Base-by-base conservation (phyloP, 92 coral and sea anemone species). In the Zoanthus gigantus region DNA sequence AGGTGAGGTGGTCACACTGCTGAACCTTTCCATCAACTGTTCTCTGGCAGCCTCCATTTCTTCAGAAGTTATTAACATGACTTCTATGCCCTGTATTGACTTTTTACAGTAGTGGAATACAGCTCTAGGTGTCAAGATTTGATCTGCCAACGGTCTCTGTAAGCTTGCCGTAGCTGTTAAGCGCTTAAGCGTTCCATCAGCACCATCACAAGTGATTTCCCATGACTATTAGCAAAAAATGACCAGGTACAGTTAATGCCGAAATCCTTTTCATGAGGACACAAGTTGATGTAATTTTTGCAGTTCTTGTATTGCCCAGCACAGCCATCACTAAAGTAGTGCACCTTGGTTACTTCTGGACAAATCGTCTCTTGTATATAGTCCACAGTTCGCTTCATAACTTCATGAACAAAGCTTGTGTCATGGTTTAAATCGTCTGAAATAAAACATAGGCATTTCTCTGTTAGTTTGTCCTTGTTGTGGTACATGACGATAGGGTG, bases 181-280 rank as follows among this genome's bases (percentile, higher is more conserved):
- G 44, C 78, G 52, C 63, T 86, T 76, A 13, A 86, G 84, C 11
- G 89, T 86, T 47, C 89, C 83, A 9, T 84, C 89, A 63, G 76
- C 54, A 7, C 84, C 77, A 77, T 86, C 89, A 86, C 89, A 86
- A 44, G 89, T 9, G 89, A 85, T 57, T 85, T 85, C 45, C 89
- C 82, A 85, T 85, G 89, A 56, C 73, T 85, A 30, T 83, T 76
- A 57, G 89, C 83, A 52, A 47, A 86, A 75, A 58, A 86, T 14
- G 16, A 73, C 78, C 78, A 73, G 54, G 6, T 9, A 13, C 53
- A 73, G 28, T 73, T 73, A 34, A 34, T 34, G 42, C 42, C 42
- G 42, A 34, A 50, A 50, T 50, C 54, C 54, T 50, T 50, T 50
- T 50, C 54, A 50, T 50, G 54, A 50, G 4, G 77, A 73, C 77